These are phyloP conservation scores for Erpornis zantholeuca DNA, from an alignment of 2,113 vertebrate genomes.

Conservation along the genomic window DNA sequence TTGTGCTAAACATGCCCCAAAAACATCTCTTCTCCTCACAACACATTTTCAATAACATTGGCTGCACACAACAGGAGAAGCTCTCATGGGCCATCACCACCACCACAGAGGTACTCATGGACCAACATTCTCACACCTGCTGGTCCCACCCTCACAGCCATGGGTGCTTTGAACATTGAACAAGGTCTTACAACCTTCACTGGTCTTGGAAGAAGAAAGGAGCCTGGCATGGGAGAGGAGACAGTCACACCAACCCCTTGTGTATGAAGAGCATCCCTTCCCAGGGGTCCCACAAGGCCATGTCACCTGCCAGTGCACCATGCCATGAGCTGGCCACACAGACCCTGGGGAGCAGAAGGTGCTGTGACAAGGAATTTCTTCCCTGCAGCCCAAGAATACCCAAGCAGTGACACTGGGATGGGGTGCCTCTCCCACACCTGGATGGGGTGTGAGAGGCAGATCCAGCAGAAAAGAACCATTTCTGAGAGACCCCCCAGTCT, in stretches of 20 bases:
- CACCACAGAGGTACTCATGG: background rate
- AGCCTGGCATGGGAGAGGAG: background rate
- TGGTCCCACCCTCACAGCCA: background rate
- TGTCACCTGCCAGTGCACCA: background rate
- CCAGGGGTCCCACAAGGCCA: accelerated
- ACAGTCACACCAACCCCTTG: background rate
- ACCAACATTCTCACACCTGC: background rate
- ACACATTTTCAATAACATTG: accelerated
- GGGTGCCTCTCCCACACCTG: background rate
- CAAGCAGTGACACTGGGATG: accelerated
- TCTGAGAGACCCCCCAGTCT: background rate
- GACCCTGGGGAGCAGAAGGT: background rate
- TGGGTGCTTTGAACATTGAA: background rate
- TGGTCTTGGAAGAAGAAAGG: background rate
- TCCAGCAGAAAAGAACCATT: background rate
- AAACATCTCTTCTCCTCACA: background rate
- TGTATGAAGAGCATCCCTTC: background rate
- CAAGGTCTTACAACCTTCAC: background rate
- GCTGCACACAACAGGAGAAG: background rate
- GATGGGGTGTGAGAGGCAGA: accelerated
- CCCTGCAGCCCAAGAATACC: background rate
- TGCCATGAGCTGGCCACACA: accelerated
- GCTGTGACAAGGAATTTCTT: background rate
- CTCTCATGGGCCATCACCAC: background rate
- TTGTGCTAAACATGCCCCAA: accelerated